These are phyloP conservation scores for Diceros bicornis DNA, from an alignment of 2,797 vertebrate species.

Conservation along the genomic window DNA sequence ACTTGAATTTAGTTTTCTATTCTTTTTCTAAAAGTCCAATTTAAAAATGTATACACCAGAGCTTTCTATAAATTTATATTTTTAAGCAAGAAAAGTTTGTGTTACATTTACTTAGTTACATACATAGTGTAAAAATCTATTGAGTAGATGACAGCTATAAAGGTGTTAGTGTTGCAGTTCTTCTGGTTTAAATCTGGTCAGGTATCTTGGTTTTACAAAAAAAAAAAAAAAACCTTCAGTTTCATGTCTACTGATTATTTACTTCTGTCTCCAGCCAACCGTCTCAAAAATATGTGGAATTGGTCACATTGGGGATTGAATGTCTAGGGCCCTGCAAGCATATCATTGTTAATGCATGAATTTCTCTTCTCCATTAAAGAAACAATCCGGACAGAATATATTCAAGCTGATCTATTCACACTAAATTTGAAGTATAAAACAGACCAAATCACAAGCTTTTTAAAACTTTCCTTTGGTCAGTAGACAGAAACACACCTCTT, in stretches of 20 bases:
- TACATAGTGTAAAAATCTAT: neutral
- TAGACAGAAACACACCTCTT: slow-evolving; percentile 66
- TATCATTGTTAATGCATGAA: neutral
- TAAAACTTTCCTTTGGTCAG: slow-evolving; percentile 70
- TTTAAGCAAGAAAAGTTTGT: neutral
- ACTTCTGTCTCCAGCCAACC: neutral
- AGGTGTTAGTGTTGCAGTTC: neutral
- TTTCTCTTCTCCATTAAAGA: slow-evolving; percentile 1
- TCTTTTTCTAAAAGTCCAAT: neutral
- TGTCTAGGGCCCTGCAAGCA: too few species aligned
- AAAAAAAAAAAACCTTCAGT: neutral
- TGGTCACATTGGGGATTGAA: neutral
- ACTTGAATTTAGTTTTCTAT: slow-evolving; percentile 46
- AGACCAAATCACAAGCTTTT: slow-evolving; percentile 4
- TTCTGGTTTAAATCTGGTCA: slow-evolving; percentile 26
- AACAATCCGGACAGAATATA: slow-evolving; percentile 47
- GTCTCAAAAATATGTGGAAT: neutral
- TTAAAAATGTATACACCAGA: slow-evolving; percentile 62
- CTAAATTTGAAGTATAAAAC: neutral
- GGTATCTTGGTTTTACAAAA: neutral
- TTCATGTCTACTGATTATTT: neutral
- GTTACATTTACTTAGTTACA: neutral
- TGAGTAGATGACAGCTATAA: neutral
- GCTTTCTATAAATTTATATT: neutral
- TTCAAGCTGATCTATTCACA: neutral